Percentiles rank a stretch among this genome's conserved stretches.
Evolutionary conservation across 2,888 invertebrate species (phyloP).

Genomic region (Amphimallon solstitiale): DNA sequence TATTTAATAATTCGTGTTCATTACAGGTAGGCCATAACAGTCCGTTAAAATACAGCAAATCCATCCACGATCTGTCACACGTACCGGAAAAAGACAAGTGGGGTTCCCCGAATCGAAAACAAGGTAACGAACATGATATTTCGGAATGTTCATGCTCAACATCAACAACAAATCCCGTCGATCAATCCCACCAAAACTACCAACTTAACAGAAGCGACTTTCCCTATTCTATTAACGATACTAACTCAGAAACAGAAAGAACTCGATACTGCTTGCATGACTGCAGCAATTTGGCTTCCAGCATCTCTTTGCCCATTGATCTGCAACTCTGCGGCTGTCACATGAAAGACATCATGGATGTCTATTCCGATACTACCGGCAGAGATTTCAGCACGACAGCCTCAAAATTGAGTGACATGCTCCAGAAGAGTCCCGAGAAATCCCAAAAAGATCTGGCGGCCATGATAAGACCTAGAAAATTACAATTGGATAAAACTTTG

Average conservation of each 20-base stretch:
- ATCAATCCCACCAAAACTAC: slow-evolving; percentile 40
- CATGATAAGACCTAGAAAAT: slow-evolving; percentile 57
- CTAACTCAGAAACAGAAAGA: slow-evolving; percentile 43
- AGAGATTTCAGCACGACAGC: slow-evolving; percentile 23
- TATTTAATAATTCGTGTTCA: slow-evolving; percentile 26
- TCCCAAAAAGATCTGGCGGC: slow-evolving; percentile 48
- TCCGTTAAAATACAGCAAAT: slow-evolving; percentile 84
- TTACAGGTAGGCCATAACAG: slow-evolving; percentile 80
- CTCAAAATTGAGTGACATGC: slow-evolving; percentile 51
- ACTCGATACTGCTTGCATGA: slow-evolving; percentile 26
- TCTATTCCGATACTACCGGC: neutral
- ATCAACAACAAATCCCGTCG: slow-evolving; percentile 35
- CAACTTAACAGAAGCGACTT: slow-evolving; percentile 50
- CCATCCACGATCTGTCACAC: slow-evolving; percentile 85
- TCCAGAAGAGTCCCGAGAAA: slow-evolving; percentile 53
- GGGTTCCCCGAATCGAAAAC: slow-evolving; percentile 48
- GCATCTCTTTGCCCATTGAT: slow-evolving; percentile 57
- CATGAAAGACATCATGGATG: slow-evolving; percentile 54
- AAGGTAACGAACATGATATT: slow-evolving; percentile 47
- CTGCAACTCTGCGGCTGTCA: slow-evolving; percentile 62
- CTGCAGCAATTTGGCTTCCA: slow-evolving; percentile 42
- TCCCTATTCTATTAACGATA: slow-evolving; percentile 52
- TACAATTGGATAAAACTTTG: slow-evolving; percentile 59
- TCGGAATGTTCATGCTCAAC: slow-evolving; percentile 37
- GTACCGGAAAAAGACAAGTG: slow-evolving; percentile 67